Base-by-base conservation (phyloP, 2,888 invertebrate species). In the Acutogordius australiensis region DNA sequence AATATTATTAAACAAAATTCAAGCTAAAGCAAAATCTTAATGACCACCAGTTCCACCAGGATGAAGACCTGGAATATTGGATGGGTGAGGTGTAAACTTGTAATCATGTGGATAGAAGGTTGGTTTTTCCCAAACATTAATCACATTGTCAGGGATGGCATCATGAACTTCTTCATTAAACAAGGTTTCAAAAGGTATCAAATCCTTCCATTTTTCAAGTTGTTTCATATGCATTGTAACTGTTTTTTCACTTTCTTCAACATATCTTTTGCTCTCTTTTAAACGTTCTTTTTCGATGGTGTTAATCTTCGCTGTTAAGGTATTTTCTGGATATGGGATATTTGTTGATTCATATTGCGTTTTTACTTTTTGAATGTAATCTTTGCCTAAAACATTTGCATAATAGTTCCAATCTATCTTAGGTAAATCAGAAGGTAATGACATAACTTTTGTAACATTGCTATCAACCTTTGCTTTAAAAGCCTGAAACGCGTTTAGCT, bases 151-250 rank as follows among this genome's bases (percentile, higher is more conserved):
- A 8, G 58, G 58, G 23, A 57, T 28, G 8, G 58, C 28, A 29
- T 57, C 58, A 23, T 57, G 58, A 28, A 57, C 18, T 28, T 57
- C 58, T 57, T 57, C 58, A 18, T 28, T 4, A 23, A 8, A 18
- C 23, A 29, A 30, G 4, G 27, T 30, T 29, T 29, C 30, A 8
- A 57, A 18, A 4, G 58, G 58, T 8, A 57, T 30, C 8, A 57
- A 28, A 30, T 57, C 58, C 18, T 57, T 57, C 58, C 58, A 57
- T 57, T 30, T 57, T 4, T n/a, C 8, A 29, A 57, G 58, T 29
- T 57, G n/a, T n/a, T n/a, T n/a, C n/a, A n/a, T n/a, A n/a, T n/a
- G n/a, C n/a, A n/a, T n/a, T n/a, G n/a, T n/a, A n/a, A n/a, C n/a
- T n/a, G n/a, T n/a, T n/a, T n/a, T n/a, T n/a, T n/a, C n/a, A n/a